Percentiles rank a stretch among this genome's conserved stretches.
Conservation (phyloP, 2,113 vertebrate species). For the Anhinga anhinga region DNA sequence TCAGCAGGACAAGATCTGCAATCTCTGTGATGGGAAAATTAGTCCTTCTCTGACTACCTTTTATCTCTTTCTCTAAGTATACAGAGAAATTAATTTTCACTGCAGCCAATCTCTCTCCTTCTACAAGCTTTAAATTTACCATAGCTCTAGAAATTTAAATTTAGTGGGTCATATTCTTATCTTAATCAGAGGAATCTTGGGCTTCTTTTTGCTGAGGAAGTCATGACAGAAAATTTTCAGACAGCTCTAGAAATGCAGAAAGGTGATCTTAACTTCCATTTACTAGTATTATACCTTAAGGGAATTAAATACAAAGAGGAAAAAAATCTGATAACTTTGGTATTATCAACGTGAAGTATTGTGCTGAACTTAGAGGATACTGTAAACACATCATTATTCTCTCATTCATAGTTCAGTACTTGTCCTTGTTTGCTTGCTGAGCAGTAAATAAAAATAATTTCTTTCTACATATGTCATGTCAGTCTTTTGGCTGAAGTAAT, state of each 20-base stretch:
- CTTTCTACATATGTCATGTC: neutral
- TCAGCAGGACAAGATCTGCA: neutral
- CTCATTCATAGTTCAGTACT: neutral
- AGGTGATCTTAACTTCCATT: neutral
- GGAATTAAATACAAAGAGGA: neutral
- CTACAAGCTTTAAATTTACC: neutral
- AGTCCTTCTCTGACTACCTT: neutral
- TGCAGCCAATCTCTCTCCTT: neutral
- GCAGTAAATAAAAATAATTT: neutral
- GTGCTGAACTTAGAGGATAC: neutral
- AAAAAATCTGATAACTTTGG: neutral
- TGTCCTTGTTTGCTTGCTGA: neutral
- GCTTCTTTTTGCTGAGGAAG: neutral
- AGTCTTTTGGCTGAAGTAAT: neutral
- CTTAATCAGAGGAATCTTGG: neutral
- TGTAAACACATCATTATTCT: too few species aligned
- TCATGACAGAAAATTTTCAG: neutral
- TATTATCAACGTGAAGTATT: neutral
- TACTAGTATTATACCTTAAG: neutral
- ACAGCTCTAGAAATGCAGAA: neutral
- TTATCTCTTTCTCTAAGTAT: neutral
- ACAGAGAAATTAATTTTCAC: neutral
- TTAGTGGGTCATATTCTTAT: neutral
- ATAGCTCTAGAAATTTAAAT: slow-evolving; percentile 2
- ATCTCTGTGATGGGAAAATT: neutral